Base-by-base conservation (phyloP, 2,888 invertebrate species). In the Oscheius sp. region DNA sequence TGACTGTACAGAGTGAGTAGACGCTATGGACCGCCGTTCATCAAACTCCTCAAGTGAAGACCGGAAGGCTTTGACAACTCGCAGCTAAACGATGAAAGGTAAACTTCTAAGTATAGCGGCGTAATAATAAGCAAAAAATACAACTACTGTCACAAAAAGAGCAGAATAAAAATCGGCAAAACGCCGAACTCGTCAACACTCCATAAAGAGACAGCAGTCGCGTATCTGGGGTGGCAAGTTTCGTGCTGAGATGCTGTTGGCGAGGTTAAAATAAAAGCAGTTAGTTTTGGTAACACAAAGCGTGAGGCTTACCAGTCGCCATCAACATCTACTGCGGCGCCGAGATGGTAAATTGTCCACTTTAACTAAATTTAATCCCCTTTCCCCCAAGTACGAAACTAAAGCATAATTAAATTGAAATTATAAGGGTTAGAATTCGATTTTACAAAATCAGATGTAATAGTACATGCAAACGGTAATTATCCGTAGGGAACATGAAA, bases 1-100 rank as follows among this genome's bases (percentile, higher is more conserved):
- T 22, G 84, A 84, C 47, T 85, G 84, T 32, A 93, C 91, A 88
- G 93, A 93, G 89, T 93, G 93, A 89, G 94, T 92, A 91, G 94
- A 94, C 91, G 95, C 95, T 89, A 95, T 92, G 89, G 95, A 95
- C 89, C 96, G 94, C 87, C 95, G 92, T 90, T 98, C 97, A 90
- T 94, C 96, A 90, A 97, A 90, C 90, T 97, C 97, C 91, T 98
- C 97, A 91, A 98, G 91, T 88, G 93, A 95, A 87, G 95, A 95
- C 91, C 93, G 95, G 93, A 97, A 98, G 89, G 97, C 97, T 91
- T 95, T 94, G 90, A 97, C 95, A 90, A 98, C 97, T 90, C 97
- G 94, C 90, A 97, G 92, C 97, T 97, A 95, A 30, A 79, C 69
- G 26, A 56, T 41, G 33, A 20, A 45, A n/a, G 28, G 12, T 56